phyloP scores from a whole-genome alignment of 1,140 invertebrate genomes.

The Brachionus rubens region DNA sequence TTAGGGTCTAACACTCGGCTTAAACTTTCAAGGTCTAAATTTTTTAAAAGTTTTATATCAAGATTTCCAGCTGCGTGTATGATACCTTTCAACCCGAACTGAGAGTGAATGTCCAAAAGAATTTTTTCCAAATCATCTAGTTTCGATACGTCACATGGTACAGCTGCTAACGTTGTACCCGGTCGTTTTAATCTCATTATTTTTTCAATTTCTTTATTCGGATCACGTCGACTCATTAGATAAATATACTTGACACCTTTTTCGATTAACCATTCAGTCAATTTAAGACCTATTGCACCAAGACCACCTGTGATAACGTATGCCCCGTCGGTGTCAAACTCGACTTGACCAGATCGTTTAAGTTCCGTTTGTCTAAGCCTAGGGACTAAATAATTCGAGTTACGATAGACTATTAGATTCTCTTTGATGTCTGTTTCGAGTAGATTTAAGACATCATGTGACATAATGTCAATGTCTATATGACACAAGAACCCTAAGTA shows the following conservation, averaged over 20 bases:
- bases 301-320: conserved; percentile 2
- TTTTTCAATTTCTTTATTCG: neutral
- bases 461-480: neutral
- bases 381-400: neutral
- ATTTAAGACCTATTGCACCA: neutral
- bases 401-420: neutral
- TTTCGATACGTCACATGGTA: neutral
- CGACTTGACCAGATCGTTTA: neutral
- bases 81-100: neutral
- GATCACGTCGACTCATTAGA: neutral
- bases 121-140: neutral
- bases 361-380: neutral
- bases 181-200: neutral
- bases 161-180: neutral
- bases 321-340: neutral
- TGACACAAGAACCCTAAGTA: neutral
- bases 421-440: neutral
- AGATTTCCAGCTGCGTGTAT: neutral
- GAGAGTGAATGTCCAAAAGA: neutral
- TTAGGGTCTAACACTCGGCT: neutral
- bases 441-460: neutral
- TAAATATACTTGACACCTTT: neutral
- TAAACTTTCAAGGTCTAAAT: neutral
- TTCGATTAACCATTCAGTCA: conserved; percentile 13
- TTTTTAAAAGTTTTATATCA: neutral